Conservation (phyloP, 2,113 vertebrate species). For the Apistogramma diplotaenia region DNA sequence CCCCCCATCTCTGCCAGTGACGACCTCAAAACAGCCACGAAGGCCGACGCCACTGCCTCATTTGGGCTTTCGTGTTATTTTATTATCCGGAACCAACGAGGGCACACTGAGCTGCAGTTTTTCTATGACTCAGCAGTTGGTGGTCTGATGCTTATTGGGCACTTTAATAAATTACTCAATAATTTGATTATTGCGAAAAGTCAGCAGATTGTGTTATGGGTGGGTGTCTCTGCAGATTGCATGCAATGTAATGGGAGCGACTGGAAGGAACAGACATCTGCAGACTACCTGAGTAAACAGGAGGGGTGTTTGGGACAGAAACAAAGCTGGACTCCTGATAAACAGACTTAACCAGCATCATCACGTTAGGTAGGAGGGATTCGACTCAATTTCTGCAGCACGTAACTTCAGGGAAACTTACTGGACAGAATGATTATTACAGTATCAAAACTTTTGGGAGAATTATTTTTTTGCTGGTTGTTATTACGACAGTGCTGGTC, state of each 20-base stretch:
- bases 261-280: slow-evolving; percentile 35
- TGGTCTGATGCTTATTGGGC: background rate
- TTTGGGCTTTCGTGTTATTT: background rate
- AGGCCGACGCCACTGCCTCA: slow-evolving; percentile 2
- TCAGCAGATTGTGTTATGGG: slow-evolving; percentile 21
- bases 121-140: background rate
- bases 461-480: background rate
- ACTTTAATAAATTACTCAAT: slow-evolving; percentile 2
- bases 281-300: slow-evolving; percentile 37
- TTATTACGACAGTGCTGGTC: background rate
- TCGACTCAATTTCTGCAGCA: background rate
- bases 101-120: slow-evolving; percentile 5
- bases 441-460: background rate
- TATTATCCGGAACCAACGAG: background rate
- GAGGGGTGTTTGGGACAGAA: slow-evolving; percentile 18
- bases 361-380: background rate
- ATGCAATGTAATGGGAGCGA: slow-evolving; percentile 42
- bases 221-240: slow-evolving; percentile 6
- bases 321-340: slow-evolving; percentile 27
- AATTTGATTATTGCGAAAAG: slow-evolving; percentile 6
- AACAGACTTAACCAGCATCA: slow-evolving; percentile 19
- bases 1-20: slow-evolving; percentile 26
- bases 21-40: slow-evolving; percentile 16
- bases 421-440: background rate
- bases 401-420: background rate